phyloP scores from a whole-genome alignment of 2,797 vertebrate genomes.

The Mormyrops boulengeri region DNA sequence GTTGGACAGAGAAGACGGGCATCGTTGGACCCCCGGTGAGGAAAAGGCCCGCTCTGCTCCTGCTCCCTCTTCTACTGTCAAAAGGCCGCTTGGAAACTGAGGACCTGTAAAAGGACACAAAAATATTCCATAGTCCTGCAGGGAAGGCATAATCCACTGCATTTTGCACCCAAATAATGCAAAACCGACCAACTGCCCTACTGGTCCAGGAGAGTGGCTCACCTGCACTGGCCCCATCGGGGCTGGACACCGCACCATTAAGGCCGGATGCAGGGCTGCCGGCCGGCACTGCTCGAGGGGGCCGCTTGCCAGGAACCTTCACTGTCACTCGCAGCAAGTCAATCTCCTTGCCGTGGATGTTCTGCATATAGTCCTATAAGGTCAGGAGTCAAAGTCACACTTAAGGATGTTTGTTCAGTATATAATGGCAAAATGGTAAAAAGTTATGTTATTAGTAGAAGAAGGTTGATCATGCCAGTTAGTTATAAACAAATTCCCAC shows the following conservation, averaged over 20 bases:
- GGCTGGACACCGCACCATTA: conserved; percentile 70
- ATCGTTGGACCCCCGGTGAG: conserved; percentile 65
- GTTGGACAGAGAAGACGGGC: conserved; percentile 61
- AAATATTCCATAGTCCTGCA: background rate
- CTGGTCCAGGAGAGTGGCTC: conserved; percentile 4
- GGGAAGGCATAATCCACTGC: background rate
- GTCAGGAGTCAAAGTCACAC: background rate
- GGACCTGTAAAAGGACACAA: conserved; percentile 43
- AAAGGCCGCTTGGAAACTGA: conserved; percentile 64
- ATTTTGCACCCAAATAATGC: background rate
- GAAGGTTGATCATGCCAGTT: background rate
- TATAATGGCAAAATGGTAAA: background rate
- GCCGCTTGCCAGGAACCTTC: conserved; percentile 91
- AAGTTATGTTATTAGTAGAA: background rate
- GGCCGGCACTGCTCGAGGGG: conserved; percentile 80
- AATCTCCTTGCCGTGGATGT: conserved; percentile 86
- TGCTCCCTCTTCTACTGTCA: conserved; percentile 65
- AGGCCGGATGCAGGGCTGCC: conserved; percentile 69
- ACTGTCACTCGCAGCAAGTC: conserved; percentile 88
- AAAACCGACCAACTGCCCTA: background rate
- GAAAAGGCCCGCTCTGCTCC: conserved; percentile 47
- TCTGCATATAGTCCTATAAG: conserved; percentile 81
- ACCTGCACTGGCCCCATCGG: conserved; percentile 60
- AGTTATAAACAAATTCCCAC: background rate
- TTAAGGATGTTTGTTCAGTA: conserved; percentile 16